These are phyloP conservation scores for Notechis scutatus DNA, from an alignment of 2,113 vertebrate genomes.

Conservation along the genomic window DNA sequence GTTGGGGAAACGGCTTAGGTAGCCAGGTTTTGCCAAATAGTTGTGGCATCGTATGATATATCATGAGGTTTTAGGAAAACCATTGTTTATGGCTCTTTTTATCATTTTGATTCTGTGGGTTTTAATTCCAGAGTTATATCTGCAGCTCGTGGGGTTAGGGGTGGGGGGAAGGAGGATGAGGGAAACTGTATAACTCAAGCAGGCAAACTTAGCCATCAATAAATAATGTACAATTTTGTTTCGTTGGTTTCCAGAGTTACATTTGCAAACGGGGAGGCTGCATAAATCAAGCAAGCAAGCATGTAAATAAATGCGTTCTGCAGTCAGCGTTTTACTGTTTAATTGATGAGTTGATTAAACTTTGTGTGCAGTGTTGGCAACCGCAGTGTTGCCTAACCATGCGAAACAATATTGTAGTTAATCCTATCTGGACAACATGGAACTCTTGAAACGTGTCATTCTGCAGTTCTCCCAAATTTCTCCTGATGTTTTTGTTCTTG, in stretches of 20 bases:
- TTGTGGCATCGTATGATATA: neutral
- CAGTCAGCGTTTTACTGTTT: neutral
- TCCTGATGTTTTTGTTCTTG: neutral
- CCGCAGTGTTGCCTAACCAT: neutral
- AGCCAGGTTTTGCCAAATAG: neutral
- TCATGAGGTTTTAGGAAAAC: neutral
- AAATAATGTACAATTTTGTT: neutral
- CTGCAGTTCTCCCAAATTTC: neutral
- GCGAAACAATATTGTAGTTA: neutral
- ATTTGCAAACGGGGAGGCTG: neutral
- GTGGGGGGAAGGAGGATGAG: too few species aligned
- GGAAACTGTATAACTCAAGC: neutral
- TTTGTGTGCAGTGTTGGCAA: neutral
- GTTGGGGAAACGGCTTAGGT: neutral
- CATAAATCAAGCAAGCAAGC: neutral
- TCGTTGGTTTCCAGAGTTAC: neutral
- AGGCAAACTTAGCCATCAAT: neutral
- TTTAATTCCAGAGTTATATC: neutral
- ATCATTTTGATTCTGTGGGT: neutral
- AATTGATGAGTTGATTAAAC: neutral
- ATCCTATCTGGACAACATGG: neutral
- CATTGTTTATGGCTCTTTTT: neutral
- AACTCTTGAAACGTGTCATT: neutral
- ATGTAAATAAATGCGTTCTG: neutral
- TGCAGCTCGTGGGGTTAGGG: neutral